Conservation (phyloP, 2,888 invertebrate genomes). For the Dolomedes plantarius region DNA sequence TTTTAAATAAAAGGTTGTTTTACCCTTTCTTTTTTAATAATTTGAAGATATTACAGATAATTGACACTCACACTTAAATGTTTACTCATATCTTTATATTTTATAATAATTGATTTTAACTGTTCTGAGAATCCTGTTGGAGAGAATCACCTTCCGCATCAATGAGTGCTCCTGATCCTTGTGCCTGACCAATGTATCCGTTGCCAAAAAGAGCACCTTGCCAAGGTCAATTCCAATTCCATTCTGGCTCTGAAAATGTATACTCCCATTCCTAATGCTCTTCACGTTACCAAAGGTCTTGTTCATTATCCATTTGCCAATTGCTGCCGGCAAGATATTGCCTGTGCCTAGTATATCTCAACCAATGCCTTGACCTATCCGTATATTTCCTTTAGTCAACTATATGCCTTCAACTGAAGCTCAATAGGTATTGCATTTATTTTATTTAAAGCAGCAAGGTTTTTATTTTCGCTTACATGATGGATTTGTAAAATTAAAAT, state of each 20-base stretch:
- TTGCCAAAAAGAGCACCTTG: constrained; percentile 62
- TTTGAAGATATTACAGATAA: neutral
- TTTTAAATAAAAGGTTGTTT: neutral
- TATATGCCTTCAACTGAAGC: constrained; percentile 59
- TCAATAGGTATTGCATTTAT: constrained; percentile 70
- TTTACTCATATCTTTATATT: constrained; percentile 51
- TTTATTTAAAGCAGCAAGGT: constrained; percentile 60
- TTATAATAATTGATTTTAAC: constrained; percentile 69
- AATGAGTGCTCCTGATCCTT: constrained; percentile 66
- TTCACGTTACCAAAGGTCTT: constrained; percentile 64
- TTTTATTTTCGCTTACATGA: constrained; percentile 15
- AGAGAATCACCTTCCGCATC: constrained; percentile 58
- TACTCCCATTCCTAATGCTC: constrained; percentile 67
- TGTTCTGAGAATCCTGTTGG: constrained; percentile 68
- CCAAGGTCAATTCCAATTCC: constrained; percentile 52
- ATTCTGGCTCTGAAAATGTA: constrained; percentile 61
- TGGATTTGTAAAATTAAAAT: constrained; percentile 5
- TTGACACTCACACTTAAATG: neutral
- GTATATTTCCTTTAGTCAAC: constrained; percentile 57
- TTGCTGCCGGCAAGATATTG: constrained; percentile 64
- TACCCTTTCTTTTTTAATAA: too few relatives aligned
- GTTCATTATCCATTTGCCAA: constrained; percentile 55
- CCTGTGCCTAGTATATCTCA: constrained; percentile 55
- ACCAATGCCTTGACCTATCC: constrained; percentile 69
- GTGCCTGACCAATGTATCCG: constrained; percentile 64